Evolutionary conservation across 2,888 invertebrate genomes (phyloP), one percentile per base, ranked within the genome.

Genomic region (Apodemia duryi): DNA sequence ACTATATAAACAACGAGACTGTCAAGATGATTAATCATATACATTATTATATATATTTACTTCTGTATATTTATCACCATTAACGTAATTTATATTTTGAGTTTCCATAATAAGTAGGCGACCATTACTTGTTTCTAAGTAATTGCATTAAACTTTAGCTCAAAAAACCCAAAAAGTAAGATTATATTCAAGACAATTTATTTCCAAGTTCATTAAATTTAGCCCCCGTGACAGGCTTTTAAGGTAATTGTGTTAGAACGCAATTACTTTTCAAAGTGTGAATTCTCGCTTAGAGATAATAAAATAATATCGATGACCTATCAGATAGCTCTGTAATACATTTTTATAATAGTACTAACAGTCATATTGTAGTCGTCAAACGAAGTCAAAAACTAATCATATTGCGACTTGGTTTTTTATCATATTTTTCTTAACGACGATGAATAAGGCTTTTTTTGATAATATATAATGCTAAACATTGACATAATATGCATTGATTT

Each of bases 221-320:
- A 82, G 81, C 82, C 79, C 76, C 78, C 78, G 81, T 84, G 90
- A 88, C 89, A 89, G 84, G 88, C 90, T 91, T 90, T 90, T 90
- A 90, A 81, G 79, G 82, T 88, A 88, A 91, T 90, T 85, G 85
- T 78, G 79, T 89, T 84, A 84, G 79, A 82, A 81, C 79, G 82
- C 81, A 85, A 86, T 86, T 86, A 88, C 83, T 85, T 78, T 78
- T 65, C 72, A 71, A 74, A 73, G 75, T 74, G 72, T 68, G 68
- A 68, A 65, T 57, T 57, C 65, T 67, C 67, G 62, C 66, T 68
- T 70, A 69, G 63, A 68, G 70, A 67, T 69, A 70, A 70, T 68
- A 68, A 67, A 71, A 73, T 70, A 71, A 72, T 72, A 72, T 73
- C 70, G 66, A 70, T 71, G 65, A 67, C 70, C 67, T 65, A 61